A percentile compares a stretch with the other conserved stretches of the same genome.
phyloP scores from a whole-genome alignment of 2,113 vertebrate species.

The Tamias sibiricus region DNA sequence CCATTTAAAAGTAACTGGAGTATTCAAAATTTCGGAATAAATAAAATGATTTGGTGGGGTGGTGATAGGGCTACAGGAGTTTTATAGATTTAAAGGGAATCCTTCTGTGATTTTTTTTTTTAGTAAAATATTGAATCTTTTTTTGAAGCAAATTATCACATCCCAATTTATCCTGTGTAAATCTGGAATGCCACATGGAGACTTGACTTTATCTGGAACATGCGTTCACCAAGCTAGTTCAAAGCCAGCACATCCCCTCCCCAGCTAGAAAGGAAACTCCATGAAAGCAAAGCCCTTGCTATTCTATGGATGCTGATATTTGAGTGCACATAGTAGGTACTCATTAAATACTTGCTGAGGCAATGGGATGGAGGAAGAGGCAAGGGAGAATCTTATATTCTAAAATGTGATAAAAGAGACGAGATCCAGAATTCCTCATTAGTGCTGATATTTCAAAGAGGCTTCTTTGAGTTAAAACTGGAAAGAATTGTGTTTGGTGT shows the following conservation, averaged over 20 bases:
- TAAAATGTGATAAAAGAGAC: background rate
- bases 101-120: constrained; percentile 74
- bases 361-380: background rate
- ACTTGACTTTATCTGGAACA: constrained; percentile 77
- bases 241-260: constrained; percentile 54
- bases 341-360: background rate
- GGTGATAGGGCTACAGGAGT: background rate
- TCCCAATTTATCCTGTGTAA: constrained; percentile 77
- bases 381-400: background rate
- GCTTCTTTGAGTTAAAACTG: constrained; percentile 14
- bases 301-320: background rate
- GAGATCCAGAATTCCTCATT: constrained; percentile 16
- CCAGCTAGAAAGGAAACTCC: constrained; percentile 56
- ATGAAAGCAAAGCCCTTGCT: constrained; percentile 2
- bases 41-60: constrained; percentile 13
- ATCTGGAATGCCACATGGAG: constrained; percentile 80
- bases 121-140: constrained; percentile 75
- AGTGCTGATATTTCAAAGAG: constrained; percentile 49
- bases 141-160: constrained; percentile 81
- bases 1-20: background rate
- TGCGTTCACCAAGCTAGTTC: constrained; percentile 51
- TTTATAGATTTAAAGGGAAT: constrained; percentile 78
- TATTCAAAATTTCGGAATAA: constrained; percentile 52
- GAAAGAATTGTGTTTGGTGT: constrained; percentile 31
- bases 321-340: background rate